Evolutionary conservation across 53 echinoderm and acorn worm species (phyloP), one percentile per base, ranked within the genome.

Genomic region (Echinometra lucunter): DNA sequence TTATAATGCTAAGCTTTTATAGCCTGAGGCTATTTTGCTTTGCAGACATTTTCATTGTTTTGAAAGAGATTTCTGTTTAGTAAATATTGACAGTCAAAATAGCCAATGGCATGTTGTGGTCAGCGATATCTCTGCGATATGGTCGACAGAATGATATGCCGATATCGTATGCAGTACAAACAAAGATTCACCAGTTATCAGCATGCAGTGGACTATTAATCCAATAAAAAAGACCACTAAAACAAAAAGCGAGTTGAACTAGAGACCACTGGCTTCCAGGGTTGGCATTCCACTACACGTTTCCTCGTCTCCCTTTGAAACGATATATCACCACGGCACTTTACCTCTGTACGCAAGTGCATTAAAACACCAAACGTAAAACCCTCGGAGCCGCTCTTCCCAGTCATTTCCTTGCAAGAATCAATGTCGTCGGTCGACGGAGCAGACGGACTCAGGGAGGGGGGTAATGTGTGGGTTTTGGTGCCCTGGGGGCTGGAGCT

Each of bases 231-330:
- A 78, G 78, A 78, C 78, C 23, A 42, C 78, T 78, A 78, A 78
- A 78, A 78, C 78, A 78, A 78, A 78, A 78, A 12, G 69, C n/a
- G 69, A 69, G 78, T 78, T 42, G 42, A 21, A 1, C 78, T 6
- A 35, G 78, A 38, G 38, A 78, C 17, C 18, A 8, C 42, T 11
- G 18, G 47, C 30, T 15, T 32, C 90, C 1, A 17, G 34, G 15
- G 89, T 89, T 78, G 13, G 90, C 90, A 90, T 90, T 66, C 90
- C 90, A 3, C 17, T 27, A 90, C 90, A 60, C 60, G 63, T 90
- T 38, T 90, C 66, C 10, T 25, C 90, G 66, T 90, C 58, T 60
- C 90, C 90, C 88, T 53, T 56, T 90, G 90, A 32, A 57, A 66
- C 90, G 63, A 90, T 90, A 57, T 90, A 90, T 90, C 21, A 90